These are phyloP conservation scores for Chiloscyllium plagiosum DNA, from an alignment of 2,113 vertebrate species.

Conservation along the genomic window DNA sequence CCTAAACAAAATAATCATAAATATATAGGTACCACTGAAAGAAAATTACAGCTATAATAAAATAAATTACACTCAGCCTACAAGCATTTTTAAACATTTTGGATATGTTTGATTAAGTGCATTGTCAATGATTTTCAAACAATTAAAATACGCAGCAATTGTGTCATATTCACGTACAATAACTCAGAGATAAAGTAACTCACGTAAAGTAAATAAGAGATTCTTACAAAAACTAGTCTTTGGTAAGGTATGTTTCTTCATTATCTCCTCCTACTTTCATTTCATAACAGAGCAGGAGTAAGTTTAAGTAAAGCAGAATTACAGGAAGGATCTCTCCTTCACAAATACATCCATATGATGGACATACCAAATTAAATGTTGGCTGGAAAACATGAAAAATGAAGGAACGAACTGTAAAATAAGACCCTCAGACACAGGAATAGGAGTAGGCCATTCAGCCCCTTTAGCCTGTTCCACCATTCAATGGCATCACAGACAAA, in stretches of 20 bases:
- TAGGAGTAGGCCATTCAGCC: too few relatives aligned
- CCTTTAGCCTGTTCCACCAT: too few relatives aligned
- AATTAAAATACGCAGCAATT: neutral
- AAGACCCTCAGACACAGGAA: too few relatives aligned
- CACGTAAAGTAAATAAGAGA: too few relatives aligned
- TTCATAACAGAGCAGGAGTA: neutral
- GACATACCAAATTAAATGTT: neutral
- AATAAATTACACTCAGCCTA: neutral
- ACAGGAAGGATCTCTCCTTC: too few relatives aligned
- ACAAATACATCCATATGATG: too few relatives aligned
- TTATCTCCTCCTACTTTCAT: neutral
- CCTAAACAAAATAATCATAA: slow-evolving; percentile 45
- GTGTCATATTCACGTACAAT: too few relatives aligned
- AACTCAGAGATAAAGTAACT: too few relatives aligned
- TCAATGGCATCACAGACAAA: too few relatives aligned
- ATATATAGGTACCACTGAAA: neutral
- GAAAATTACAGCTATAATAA: neutral
- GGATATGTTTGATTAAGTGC: neutral
- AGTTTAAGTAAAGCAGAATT: neutral
- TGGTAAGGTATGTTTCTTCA: neutral
- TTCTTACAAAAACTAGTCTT: too few relatives aligned
- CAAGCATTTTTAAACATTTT: neutral
- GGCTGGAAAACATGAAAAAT: neutral
- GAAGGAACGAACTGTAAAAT: neutral
- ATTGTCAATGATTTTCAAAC: too few relatives aligned